Base-by-base conservation (phyloP, 30 jellyfish, hydroid and myxozoan species). In the Pseudorhiza aurosa region DNA sequence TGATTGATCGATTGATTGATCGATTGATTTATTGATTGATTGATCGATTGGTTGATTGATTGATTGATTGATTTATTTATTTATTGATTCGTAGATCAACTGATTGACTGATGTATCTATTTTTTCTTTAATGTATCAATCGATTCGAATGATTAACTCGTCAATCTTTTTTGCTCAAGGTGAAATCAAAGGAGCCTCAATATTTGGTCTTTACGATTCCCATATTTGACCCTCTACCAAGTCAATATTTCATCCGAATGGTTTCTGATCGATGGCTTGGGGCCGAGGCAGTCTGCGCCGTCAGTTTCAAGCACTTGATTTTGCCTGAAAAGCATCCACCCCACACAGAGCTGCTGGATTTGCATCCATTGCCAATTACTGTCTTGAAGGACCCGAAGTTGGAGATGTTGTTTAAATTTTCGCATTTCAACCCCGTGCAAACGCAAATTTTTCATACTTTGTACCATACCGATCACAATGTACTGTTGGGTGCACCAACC, bases 401-500 rank as follows among this genome's bases (percentile, higher is more conserved):
- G 1, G 96, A 89, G 36, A 81, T 55, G 81, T 59, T 95, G 30
- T 95, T 77, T 51, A 78, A 64, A 12, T 95, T 95, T 85, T 65
- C 90, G 1, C 97, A 88, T 56, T 95, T 95, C 96, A 95, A 95
- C 59, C 99, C 99, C 15, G 93, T 95, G 57, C 99, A 95, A 63
- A 95, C 98, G 2, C 99, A 95, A 77, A 72, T 95, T 2, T 95
- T 89, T 58, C 99, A 95, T 68, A 89, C 99, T 32, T 58, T 95
- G 59, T 95, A 95, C 77, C 81, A 89, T 76, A 75, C 97, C 17
- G 97, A 95, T 68, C 94, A 82, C 36, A 95, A 90, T 75, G 98
- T 95, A 2, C 63, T 95, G 82, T 95, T 95, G 18, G 99, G 99
- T 24, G 99, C 99, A 15, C 99, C 99, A 4, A 95, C 99, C 33